Evolutionary conservation across 1,140 invertebrate genomes (phyloP).

Genomic region (Harlomillsia oculata): DNA sequence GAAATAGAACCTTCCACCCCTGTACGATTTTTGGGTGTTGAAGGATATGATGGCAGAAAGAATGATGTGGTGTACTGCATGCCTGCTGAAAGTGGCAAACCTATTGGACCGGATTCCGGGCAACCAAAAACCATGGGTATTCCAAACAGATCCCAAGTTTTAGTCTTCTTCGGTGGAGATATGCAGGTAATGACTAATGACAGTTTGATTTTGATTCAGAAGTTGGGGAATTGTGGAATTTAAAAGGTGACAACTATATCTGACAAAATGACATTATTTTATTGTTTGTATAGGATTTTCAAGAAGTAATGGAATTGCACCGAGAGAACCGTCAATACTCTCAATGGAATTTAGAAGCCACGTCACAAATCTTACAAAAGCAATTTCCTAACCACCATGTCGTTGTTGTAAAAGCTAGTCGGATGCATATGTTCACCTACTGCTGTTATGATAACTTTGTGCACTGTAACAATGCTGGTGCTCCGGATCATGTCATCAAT

Average conservation of each 20-base stretch:
- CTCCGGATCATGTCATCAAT: constrained; percentile 58
- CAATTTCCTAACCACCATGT: constrained; percentile 61
- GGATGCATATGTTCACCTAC: constrained; percentile 70
- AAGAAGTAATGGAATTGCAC: constrained; percentile 44
- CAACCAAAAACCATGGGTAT: constrained; percentile 4
- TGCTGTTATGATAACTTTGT: constrained; percentile 83
- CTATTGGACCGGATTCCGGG: constrained; percentile 4
- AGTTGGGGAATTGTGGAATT: constrained; percentile 7
- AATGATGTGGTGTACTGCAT: constrained; percentile 62
- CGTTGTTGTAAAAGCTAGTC: constrained; percentile 60
- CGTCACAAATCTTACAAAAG: constrained; percentile 51
- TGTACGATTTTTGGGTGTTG: constrained; percentile 39
- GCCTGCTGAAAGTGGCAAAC: constrained; percentile 35
- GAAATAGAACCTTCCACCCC: too few relatives aligned
- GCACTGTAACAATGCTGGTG: constrained; percentile 58
- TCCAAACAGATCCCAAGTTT: constrained; percentile 40
- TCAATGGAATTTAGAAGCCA: constrained; percentile 38
- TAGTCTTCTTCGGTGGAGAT: constrained; percentile 76
- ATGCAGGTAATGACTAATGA: constrained; percentile 64
- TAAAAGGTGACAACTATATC: too few relatives aligned
- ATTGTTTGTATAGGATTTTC: constrained; percentile 48
- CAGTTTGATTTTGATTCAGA: neutral
- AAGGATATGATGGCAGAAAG: constrained; percentile 52
- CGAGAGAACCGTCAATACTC: constrained; percentile 24
- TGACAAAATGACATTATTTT: neutral